A percentile compares a stretch with the other conserved stretches of the same genome.
Conservation (phyloP, 1,140 invertebrate genomes). For the Heliothis subflexa region DNA sequence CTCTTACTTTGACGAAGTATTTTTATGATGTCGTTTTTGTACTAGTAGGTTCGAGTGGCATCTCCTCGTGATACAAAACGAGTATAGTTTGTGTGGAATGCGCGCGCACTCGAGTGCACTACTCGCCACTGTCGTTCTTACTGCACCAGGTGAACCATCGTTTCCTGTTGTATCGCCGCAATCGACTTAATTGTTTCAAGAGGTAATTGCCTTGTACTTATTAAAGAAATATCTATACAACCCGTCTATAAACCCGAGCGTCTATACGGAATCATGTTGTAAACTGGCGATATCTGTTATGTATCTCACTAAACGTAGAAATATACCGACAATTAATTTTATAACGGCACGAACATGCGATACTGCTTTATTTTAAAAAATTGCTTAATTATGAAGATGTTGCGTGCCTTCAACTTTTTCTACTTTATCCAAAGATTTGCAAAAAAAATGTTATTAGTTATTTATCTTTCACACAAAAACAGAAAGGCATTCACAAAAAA, state of each 20-base stretch:
- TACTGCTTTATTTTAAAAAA: not conserved
- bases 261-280: constrained; percentile 24
- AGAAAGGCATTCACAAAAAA: constrained; percentile 4
- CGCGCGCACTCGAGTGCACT: not conserved
- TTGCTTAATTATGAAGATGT: not conserved
- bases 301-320: constrained; percentile 27
- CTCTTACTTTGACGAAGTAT: not conserved
- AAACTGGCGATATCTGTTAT: constrained; percentile 2
- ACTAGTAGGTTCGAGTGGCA: no score
- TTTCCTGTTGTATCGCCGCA: constrained; percentile 45
- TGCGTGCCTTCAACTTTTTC: no score
- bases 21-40: not conserved
- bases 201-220: constrained; percentile 36
- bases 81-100: constrained; percentile 20
- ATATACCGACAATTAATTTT: constrained; percentile 27
- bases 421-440: no score
- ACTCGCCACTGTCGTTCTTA: constrained; percentile 32
- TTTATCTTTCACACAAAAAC: constrained; percentile 17
- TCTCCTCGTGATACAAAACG: not conserved
- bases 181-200: constrained; percentile 49
- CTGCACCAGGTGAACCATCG: constrained; percentile 23
- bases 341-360: constrained; percentile 21
- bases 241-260: constrained; percentile 40
- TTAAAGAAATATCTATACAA: constrained; percentile 47
- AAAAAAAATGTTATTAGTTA: not conserved